A percentile compares a stretch with the other conserved stretches of the same genome.
phyloP scores from a whole-genome alignment of 2,113 vertebrate genomes.

The Neogobius melanostomus region DNA sequence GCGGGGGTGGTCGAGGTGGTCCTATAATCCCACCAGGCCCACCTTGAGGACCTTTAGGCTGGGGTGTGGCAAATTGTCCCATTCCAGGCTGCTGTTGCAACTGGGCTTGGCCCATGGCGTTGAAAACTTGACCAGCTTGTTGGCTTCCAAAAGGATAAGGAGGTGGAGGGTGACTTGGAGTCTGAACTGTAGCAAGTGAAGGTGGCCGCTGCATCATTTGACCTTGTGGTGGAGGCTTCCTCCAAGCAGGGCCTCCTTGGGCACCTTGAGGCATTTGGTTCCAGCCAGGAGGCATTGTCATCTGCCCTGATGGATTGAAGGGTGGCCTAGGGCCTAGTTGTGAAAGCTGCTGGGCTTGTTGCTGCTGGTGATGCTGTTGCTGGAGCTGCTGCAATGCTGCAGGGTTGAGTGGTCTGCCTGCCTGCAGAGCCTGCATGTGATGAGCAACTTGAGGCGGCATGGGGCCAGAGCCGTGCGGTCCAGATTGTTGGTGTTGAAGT shows the following conservation, averaged over 20 bases:
- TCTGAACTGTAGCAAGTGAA: slow-evolving; percentile 90
- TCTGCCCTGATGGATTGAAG: slow-evolving; percentile 88
- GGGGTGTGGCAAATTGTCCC: slow-evolving; percentile 91
- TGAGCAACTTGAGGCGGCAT: slow-evolving; percentile 89
- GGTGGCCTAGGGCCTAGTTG: slow-evolving; percentile 84
- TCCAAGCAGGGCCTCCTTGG: slow-evolving; percentile 89
- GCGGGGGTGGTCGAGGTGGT: slow-evolving; percentile 85
- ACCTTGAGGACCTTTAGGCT: slow-evolving; percentile 90
- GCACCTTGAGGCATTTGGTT: slow-evolving; percentile 88
- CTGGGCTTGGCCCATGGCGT: slow-evolving; percentile 70
- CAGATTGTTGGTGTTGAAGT: slow-evolving; percentile 83
- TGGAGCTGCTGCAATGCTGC: slow-evolving; percentile 89
- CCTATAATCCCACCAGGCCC: slow-evolving; percentile 76
- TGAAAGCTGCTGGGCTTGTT: slow-evolving; percentile 72
- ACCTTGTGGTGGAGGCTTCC: slow-evolving; percentile 87
- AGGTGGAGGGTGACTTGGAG: slow-evolving; percentile 94
- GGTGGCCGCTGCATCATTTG: slow-evolving; percentile 88
- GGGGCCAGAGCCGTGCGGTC: slow-evolving; percentile 83
- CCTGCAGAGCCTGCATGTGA: slow-evolving; percentile 87
- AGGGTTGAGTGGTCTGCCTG: slow-evolving; percentile 88
- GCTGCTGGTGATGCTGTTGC: slow-evolving; percentile 82
- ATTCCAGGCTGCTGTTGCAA: slow-evolving; percentile 88
- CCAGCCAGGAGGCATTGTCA: slow-evolving; percentile 91
- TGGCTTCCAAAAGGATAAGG: slow-evolving; percentile 98
- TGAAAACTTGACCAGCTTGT: slow-evolving; percentile 88